These are phyloP conservation scores for Symphodus melops DNA, from an alignment of 2,113 vertebrate species.

Conservation along the genomic window DNA sequence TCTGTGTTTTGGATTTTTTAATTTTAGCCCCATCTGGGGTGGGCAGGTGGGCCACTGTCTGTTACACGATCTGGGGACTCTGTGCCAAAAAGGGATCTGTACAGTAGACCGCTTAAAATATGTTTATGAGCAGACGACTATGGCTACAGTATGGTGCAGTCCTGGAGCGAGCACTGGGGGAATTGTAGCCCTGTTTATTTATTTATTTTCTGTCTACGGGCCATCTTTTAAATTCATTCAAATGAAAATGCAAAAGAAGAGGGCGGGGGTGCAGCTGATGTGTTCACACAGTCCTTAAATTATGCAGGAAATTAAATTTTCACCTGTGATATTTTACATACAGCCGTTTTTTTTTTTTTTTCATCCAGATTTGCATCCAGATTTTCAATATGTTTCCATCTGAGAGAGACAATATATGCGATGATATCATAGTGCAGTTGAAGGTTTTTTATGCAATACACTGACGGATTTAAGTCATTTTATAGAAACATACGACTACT, in stretches of 20 bases:
- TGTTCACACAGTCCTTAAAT: slow-evolving; percentile 21
- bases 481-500: not conserved
- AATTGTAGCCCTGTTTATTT: slow-evolving; percentile 53
- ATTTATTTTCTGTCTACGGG: slow-evolving; percentile 50
- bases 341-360: slow-evolving; percentile 19
- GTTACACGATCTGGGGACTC: slow-evolving; percentile 67
- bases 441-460: slow-evolving; percentile 1
- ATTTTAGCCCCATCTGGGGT: slow-evolving; percentile 80
- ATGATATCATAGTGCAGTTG: not conserved
- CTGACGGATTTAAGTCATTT: not conserved
- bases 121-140: slow-evolving; percentile 72
- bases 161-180: slow-evolving; percentile 55
- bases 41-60: slow-evolving; percentile 80
- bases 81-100: slow-evolving; percentile 77
- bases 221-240: slow-evolving; percentile 34
- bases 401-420: not conserved
- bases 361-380: slow-evolving; percentile 10
- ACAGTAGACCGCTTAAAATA: slow-evolving; percentile 76
- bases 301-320: slow-evolving; percentile 38
- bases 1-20: slow-evolving; percentile 76
- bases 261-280: not conserved
- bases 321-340: slow-evolving; percentile 33
- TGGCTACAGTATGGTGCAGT: slow-evolving; percentile 76
- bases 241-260: slow-evolving; percentile 31
- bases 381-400: not conserved